These are phyloP conservation scores for Salmo trutta DNA, from an alignment of 2,797 vertebrate species.

Conservation along the genomic window DNA sequence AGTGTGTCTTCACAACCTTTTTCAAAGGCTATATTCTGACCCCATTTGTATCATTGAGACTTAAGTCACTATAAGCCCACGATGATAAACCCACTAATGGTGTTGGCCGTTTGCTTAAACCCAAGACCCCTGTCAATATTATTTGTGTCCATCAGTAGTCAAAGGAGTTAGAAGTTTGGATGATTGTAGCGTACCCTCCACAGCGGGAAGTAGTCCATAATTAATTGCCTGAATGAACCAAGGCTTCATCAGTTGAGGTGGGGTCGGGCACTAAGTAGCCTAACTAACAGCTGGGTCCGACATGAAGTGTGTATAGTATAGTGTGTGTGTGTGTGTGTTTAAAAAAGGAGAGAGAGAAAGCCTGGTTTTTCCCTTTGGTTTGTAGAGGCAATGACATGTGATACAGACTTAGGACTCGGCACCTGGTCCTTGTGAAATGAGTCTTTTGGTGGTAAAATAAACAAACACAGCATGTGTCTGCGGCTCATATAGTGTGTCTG, in stretches of 20 bases:
- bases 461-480: constrained; percentile 25
- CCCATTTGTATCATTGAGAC: background rate
- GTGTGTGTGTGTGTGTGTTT: background rate
- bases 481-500: background rate
- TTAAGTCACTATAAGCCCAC: background rate
- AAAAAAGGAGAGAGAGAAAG: background rate
- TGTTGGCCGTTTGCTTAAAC: background rate
- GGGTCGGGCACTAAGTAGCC: background rate
- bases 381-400: background rate
- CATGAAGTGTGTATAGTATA: constrained; percentile 15
- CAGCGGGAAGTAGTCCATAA: background rate
- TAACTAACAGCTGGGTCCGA: constrained; percentile 11
- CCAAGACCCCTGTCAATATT: background rate
- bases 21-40: background rate
- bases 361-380: background rate
- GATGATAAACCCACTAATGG: background rate
- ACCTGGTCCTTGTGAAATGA: constrained; percentile 36
- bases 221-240: background rate
- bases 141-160: background rate
- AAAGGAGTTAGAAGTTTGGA: background rate
- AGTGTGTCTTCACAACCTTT: background rate
- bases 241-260: background rate
- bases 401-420: background rate
- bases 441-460: constrained; percentile 47
- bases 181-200: background rate